phyloP scores from a whole-genome alignment of 2,888 invertebrate genomes.

The Drosophila parthenogenetica region DNA sequence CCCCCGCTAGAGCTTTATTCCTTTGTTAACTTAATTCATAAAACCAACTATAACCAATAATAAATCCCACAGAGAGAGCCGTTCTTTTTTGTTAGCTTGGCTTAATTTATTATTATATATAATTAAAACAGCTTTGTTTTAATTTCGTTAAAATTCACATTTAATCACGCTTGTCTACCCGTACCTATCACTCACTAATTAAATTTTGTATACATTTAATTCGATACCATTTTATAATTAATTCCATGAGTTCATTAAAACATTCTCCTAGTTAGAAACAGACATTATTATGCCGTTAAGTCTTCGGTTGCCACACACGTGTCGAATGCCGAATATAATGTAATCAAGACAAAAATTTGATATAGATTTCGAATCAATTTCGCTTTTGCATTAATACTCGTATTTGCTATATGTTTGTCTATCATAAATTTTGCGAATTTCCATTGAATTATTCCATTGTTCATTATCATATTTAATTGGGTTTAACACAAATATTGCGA shows the following conservation, averaged over 20 bases:
- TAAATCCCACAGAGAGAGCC: too few species aligned
- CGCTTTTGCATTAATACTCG: constrained; percentile 4
- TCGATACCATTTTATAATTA: not conserved
- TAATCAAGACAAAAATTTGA: not conserved
- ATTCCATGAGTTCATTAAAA: not conserved
- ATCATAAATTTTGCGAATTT: constrained; percentile 5
- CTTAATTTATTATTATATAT: too few species aligned
- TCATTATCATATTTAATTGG: constrained; percentile 42
- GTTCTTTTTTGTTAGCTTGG: too few species aligned
- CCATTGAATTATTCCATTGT: constrained; percentile 4
- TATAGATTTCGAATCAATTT: constrained; percentile 11
- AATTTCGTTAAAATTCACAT: too few species aligned
- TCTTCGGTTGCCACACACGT: not conserved
- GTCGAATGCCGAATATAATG: not conserved
- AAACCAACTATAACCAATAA: too few species aligned
- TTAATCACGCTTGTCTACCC: not conserved
- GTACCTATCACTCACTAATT: not conserved
- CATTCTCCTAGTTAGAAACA: not conserved
- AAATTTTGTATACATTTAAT: not conserved
- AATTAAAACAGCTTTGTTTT: too few species aligned
- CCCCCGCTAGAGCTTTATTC: too few species aligned
- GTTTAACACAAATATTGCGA: not conserved
- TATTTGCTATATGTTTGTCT: not conserved
- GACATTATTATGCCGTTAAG: not conserved
- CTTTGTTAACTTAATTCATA: too few species aligned